Base-by-base conservation (phyloP, 1,140 invertebrate genomes). In the Colletes gigas region DNA sequence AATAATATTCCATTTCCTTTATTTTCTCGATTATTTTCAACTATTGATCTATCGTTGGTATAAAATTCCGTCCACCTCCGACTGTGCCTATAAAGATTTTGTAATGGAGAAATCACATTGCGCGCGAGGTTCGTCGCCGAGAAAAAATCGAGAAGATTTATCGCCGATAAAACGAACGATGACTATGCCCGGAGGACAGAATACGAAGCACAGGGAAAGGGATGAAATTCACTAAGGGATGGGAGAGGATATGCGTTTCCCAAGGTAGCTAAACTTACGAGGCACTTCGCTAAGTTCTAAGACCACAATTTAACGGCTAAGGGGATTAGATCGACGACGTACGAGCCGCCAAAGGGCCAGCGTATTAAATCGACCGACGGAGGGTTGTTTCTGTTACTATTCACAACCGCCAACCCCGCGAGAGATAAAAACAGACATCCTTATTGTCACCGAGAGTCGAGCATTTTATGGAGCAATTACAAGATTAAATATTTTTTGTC, bases 261-360 rank as follows among this genome's bases (percentile, higher is more conserved):
- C 44, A 44, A 71, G 62, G 63, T 74, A 79, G 21, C 59, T 57
- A 57, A 70, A 85, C 76, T 85, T 85, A 86, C 73, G 74, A 80
- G 73, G 54, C 44, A 55, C 59, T 70, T 15, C 14, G 66, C 62
- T 70, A 86, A 86, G 72, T 86, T 81, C 81, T 74, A 83, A 86
- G 84, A 86, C 73, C 69, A 44, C 63, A 57, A 86, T 87, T 87
- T 87, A 87, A 78, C 59, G 60, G 65, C 50, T 78, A 65, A 78
- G 70, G 69, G 74, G 82, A 87, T 75, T 86, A 83, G 65, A 87
- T 86, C 59, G 70, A 71, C 75, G 71, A 85, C 52, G 50, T 78
- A 63, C 66, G 75, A 83, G 70, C 71, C 30, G 30, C 50, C 50
- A 50, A 73, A 60, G 44, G 66, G 41, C 17, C 39, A 14, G 47